A percentile compares a stretch with the other conserved stretches of the same genome.
phyloP scores from a whole-genome alignment of 1,140 invertebrate species.

The Drosophila parabipectinata region DNA sequence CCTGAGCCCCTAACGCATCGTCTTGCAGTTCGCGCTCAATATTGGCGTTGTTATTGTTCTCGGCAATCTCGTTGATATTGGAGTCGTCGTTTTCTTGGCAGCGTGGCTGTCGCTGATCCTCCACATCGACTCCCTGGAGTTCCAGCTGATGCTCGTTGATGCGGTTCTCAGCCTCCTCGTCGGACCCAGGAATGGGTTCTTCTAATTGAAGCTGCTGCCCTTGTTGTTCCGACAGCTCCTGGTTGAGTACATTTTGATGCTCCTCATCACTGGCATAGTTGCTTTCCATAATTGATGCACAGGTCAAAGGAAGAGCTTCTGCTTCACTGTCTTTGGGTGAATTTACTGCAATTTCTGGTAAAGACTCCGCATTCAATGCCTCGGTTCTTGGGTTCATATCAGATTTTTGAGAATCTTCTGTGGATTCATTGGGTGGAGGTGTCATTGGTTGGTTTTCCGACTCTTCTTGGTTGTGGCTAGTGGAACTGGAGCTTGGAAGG shows the following conservation, averaged over 20 bases:
- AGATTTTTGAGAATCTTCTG: not conserved
- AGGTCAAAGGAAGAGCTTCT: conserved; percentile 33
- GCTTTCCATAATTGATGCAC: not conserved
- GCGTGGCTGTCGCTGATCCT: conserved; percentile 44
- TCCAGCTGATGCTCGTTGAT: conserved; percentile 65
- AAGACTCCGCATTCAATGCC: not conserved
- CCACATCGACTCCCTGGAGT: conserved; percentile 8
- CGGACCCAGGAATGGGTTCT: conserved; percentile 11
- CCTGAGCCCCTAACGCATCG: conserved; percentile 62
- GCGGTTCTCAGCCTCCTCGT: conserved; percentile 77
- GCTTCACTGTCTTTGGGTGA: conserved; percentile 57
- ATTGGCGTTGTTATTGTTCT: conserved; percentile 83
- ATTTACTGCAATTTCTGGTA: conserved; percentile 25
- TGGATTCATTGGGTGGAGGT: not conserved
- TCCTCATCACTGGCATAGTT: conserved; percentile 63
- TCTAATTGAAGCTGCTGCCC: conserved; percentile 27
- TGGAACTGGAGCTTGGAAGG: conserved; percentile 6
- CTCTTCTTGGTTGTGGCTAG: no score
- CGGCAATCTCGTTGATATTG: conserved; percentile 83
- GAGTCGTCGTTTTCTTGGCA: conserved; percentile 50
- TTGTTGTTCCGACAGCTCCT: conserved; percentile 53
- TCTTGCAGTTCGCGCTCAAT: conserved; percentile 80
- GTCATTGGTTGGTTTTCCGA: no score
- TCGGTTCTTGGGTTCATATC: not conserved
- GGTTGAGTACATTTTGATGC: conserved; percentile 74